These are phyloP conservation scores for Drosophila mimica DNA, from an alignment of 2,888 invertebrate species.

Conservation along the genomic window DNA sequence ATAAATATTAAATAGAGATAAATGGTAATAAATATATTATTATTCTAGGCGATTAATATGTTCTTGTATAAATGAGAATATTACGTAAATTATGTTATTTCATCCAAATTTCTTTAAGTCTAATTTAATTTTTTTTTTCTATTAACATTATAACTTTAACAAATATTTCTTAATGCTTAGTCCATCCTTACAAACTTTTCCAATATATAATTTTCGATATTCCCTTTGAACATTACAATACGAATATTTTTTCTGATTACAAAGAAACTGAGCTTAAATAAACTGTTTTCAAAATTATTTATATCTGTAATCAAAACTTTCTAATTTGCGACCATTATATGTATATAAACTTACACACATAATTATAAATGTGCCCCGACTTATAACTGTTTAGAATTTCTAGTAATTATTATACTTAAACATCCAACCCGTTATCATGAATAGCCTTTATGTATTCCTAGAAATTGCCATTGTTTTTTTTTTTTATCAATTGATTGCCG, in stretches of 20 bases:
- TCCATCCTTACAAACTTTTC: too few species aligned
- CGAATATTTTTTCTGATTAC: too few species aligned
- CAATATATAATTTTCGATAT: not conserved
- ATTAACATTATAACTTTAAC: not conserved
- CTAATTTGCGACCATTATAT: not conserved
- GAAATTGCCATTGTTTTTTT: not conserved
- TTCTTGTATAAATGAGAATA: not conserved
- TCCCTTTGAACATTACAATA: not conserved
- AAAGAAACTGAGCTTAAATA: too few species aligned
- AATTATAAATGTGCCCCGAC: not conserved
- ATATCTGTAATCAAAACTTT: not conserved
- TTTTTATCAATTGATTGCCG: conserved; percentile 4
- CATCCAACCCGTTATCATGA: not conserved
- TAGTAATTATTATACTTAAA: not conserved
- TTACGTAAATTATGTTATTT: not conserved
- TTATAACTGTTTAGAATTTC: not conserved
- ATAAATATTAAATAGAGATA: not conserved
- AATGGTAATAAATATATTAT: not conserved
- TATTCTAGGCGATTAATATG: not conserved
- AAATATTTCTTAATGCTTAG: too few species aligned
- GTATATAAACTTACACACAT: not conserved
- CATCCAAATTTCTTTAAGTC: not conserved
- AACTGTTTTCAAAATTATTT: not conserved
- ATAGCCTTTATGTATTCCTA: conserved; percentile 1
- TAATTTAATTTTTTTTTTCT: not conserved